Base-by-base conservation (phyloP, 2,888 invertebrate genomes). In the Tiliacea citrago region DNA sequence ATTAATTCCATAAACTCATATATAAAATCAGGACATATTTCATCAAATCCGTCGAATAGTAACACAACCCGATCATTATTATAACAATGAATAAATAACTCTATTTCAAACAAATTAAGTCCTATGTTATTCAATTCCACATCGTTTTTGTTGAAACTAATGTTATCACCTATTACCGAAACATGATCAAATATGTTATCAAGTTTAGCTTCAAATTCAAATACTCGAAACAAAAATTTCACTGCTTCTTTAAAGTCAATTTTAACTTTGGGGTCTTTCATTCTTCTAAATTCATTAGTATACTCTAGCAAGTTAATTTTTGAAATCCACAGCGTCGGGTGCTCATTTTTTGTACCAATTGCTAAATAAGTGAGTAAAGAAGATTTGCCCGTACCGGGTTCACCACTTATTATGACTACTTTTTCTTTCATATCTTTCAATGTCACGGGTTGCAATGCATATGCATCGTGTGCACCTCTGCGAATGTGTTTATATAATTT, bases 301-400 rank as follows among this genome's bases (percentile, higher is more conserved):
- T 39, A 8, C 1, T 83, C 79, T 1, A 80, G 60, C 18, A 87
- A 78, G 55, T 86, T 86, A 13, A 87, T 61, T 73, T 80, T 86
- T 35, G 83, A 62, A 73, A 87, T 66, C 81, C 87, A 87, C 29
- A 75, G 42, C 1, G n/a, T 12, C 4, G 82, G 80, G 45, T 79
- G 7, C n/a, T 39, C 49, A 51, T 16, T 35, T 79, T 86, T 87
- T 0, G 86, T 85, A 61, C 79, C 69, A 13, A 82, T 68, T 24
- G 83, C 79, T 69, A 87, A 75, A 69, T 86, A 77, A 45, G 75
- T 83, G 9, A 87, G 58, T 29, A 86, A 68, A 12, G 81, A 82
- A 61, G 87, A 87, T 80, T 87, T 87, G 0, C 87, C 87, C 85
- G 85, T 87, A 8, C 87, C 87, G 1, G 87, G 78, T 29, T 73